phyloP scores from a whole-genome alignment of 2,888 invertebrate genomes.

The Pollenia labialis region DNA sequence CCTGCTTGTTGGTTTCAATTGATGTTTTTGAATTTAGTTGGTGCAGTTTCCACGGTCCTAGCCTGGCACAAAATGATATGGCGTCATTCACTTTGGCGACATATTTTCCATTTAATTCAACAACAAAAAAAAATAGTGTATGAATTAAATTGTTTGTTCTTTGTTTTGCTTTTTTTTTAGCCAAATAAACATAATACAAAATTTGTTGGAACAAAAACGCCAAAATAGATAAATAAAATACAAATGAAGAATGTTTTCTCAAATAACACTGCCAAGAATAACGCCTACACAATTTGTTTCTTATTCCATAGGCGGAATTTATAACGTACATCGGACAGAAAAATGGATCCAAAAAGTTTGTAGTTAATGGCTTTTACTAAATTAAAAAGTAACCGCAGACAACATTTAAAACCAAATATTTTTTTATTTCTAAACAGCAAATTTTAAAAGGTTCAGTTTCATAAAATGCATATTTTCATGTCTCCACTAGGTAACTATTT shows the following conservation, averaged over 20 bases:
- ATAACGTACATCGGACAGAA: conserved; percentile 17
- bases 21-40: conserved; percentile 55
- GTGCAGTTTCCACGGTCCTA: conserved; percentile 38
- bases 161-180: conserved; percentile 44
- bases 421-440: too few species aligned
- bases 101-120: conserved; percentile 64
- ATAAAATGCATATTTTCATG: too few species aligned
- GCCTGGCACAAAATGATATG: conserved; percentile 60
- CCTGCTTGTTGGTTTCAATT: conserved; percentile 53
- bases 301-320: conserved; percentile 50
- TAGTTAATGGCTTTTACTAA: conserved; percentile 1
- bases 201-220: conserved; percentile 43
- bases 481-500: too few species aligned
- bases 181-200: conserved; percentile 60
- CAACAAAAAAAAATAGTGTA: conserved; percentile 35
- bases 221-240: conserved; percentile 26
- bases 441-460: too few species aligned
- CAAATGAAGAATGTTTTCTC: conserved; percentile 42
- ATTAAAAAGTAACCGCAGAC: not conserved
- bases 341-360: not conserved
- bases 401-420: too few species aligned
- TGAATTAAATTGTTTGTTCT: conserved; percentile 59
- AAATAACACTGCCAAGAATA: conserved; percentile 66
- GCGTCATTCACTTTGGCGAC: conserved; percentile 72
- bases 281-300: conserved; percentile 68